Evolutionary conservation across 2,113 vertebrate species (phyloP).

Genomic region (Aegithalos caudatus): DNA sequence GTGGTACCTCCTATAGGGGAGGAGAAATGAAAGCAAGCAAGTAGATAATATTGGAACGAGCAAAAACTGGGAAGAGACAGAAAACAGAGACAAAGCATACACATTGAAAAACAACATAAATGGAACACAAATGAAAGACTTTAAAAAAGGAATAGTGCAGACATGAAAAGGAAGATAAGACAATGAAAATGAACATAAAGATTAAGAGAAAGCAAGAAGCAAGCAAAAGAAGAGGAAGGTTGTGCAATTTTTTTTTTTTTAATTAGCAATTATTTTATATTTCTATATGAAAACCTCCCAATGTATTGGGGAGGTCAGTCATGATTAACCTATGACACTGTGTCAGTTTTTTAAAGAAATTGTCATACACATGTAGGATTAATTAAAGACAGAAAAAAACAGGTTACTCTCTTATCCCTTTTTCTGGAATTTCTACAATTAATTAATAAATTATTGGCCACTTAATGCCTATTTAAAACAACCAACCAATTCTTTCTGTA

Average conservation of each 20-base stretch:
- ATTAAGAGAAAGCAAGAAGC: background rate
- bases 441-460: background rate
- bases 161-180: background rate
- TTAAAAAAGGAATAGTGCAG: background rate
- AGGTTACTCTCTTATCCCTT: background rate
- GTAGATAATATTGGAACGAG: background rate
- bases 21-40: background rate
- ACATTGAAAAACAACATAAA: background rate
- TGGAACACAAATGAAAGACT: background rate
- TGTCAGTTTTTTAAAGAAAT: background rate
- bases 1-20: background rate
- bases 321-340: accelerated
- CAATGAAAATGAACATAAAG: background rate
- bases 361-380: background rate
- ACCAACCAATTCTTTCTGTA: background rate
- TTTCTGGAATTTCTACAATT: background rate
- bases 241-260: background rate
- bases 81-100: background rate
- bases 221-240: background rate
- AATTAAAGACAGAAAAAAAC: background rate
- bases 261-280: background rate
- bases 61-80: background rate
- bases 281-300: background rate
- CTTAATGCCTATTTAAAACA: background rate
- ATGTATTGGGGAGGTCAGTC: background rate